Conservation (phyloP, 2,888 invertebrate genomes). For the Lasioglossum pauxillum region DNA sequence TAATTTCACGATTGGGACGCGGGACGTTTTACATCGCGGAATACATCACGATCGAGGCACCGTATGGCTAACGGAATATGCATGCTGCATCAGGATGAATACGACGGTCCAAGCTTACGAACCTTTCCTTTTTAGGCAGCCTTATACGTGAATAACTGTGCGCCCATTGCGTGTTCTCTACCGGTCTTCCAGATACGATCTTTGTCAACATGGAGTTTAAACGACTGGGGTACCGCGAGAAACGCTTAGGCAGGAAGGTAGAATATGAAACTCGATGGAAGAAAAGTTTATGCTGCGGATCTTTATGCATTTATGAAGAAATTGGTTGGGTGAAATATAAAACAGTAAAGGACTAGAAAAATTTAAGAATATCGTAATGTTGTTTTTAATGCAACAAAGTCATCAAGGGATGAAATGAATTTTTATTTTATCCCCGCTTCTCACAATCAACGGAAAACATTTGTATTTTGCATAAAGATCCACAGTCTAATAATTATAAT, state of each 20-base stretch:
- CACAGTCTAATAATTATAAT: too few relatives aligned
- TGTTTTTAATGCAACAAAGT: too few relatives aligned
- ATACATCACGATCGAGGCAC: slow-evolving; percentile 70
- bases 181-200: slow-evolving; percentile 17
- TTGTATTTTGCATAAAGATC: too few relatives aligned
- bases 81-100: slow-evolving; percentile 67
- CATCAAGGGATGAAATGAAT: too few relatives aligned
- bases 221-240: not conserved
- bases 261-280: not conserved
- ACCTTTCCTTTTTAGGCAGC: slow-evolving; percentile 70
- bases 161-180: slow-evolving; percentile 37
- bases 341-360: too few relatives aligned
- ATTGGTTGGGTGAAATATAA: too few relatives aligned
- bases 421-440: too few relatives aligned
- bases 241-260: not conserved
- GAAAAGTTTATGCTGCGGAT: not conserved
- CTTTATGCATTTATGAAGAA: too few relatives aligned
- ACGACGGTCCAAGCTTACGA: slow-evolving; percentile 61
- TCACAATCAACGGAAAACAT: too few relatives aligned
- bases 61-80: slow-evolving; percentile 73
- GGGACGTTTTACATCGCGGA: slow-evolving; percentile 43
- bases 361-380: too few relatives aligned
- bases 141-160: slow-evolving; percentile 54
- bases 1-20: slow-evolving; percentile 46
- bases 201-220: not conserved